These are phyloP conservation scores for Coryphaenoides rupestris DNA, from an alignment of 2,113 vertebrate species.

Conservation along the genomic window DNA sequence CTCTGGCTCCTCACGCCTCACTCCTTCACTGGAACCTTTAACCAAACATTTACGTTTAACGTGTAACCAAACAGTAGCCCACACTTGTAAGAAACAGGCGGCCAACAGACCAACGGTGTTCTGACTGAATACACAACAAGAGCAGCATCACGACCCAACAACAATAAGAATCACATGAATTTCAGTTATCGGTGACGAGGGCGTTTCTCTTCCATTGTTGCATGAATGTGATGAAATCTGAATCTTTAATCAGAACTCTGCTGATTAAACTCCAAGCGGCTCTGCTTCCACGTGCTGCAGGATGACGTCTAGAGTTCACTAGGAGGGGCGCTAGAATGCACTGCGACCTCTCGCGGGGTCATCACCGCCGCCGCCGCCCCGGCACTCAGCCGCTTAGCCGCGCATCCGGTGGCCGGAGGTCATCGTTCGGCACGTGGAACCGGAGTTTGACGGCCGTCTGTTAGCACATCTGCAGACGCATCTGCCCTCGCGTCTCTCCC, in stretches of 20 bases:
- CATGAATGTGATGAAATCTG: constrained; percentile 77
- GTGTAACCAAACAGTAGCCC: not conserved
- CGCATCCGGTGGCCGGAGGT: constrained; percentile 55
- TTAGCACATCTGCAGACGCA: constrained; percentile 62
- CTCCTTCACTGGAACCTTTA: not conserved
- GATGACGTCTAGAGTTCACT: constrained; percentile 62
- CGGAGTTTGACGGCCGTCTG: constrained; percentile 59
- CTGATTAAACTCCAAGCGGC: constrained; percentile 76
- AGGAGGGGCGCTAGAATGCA: constrained; percentile 26
- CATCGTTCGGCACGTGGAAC: constrained; percentile 76
- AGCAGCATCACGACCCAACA: not conserved
- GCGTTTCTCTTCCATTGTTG: constrained; percentile 76
- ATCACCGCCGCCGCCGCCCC: too few species aligned
- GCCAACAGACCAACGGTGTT: too few species aligned
- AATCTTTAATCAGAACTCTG: constrained; percentile 75
- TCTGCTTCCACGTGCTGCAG: constrained; percentile 74
- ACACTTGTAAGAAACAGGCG: not conserved
- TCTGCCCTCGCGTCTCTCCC: constrained; percentile 60
- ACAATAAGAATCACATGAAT: constrained; percentile 60
- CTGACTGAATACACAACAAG: not conserved
- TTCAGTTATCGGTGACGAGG: constrained; percentile 78
- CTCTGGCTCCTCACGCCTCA: too few species aligned
- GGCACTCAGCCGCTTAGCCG: constrained; percentile 33
- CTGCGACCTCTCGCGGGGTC: constrained; percentile 31
- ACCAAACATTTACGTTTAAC: not conserved